Evolutionary conservation across 2,888 invertebrate genomes (phyloP).

Genomic region (Clunio marinus): DNA sequence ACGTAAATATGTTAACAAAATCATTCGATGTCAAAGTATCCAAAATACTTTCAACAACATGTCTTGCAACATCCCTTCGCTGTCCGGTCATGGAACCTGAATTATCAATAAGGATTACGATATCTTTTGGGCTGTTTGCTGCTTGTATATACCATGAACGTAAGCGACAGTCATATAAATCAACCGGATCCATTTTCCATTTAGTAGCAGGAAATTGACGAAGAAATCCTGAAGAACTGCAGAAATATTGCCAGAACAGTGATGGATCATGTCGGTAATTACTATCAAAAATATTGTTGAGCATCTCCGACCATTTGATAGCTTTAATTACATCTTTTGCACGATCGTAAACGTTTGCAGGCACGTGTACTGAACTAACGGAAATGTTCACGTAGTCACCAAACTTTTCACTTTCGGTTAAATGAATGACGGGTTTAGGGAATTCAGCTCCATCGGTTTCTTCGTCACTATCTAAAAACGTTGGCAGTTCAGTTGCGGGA

Average conservation of each 20-base stretch:
- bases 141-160: slow-evolving; percentile 97
- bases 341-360: slow-evolving; percentile 91
- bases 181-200: slow-evolving; percentile 76
- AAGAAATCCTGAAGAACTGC: slow-evolving; percentile 95
- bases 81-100: slow-evolving; percentile 90
- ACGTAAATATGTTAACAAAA: slow-evolving; percentile 94
- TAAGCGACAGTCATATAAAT: slow-evolving; percentile 92
- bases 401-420: slow-evolving; percentile 70
- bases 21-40: slow-evolving; percentile 97
- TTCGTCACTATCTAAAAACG: slow-evolving; percentile 55
- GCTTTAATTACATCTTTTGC: slow-evolving; percentile 84
- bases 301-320: slow-evolving; percentile 91
- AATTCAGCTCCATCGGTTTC: slow-evolving; percentile 56
- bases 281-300: slow-evolving; percentile 82
- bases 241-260: slow-evolving; percentile 97
- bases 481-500: slow-evolving; percentile 53
- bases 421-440: slow-evolving; percentile 60
- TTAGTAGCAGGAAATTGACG: slow-evolving; percentile 89
- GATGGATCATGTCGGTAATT: slow-evolving; percentile 84
- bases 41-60: slow-evolving; percentile 81
- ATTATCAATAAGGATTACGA: slow-evolving; percentile 77
- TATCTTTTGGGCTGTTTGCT: slow-evolving; percentile 94
- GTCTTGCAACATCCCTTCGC: slow-evolving; percentile 83
- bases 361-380: slow-evolving; percentile 88
- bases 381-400: slow-evolving; percentile 73